A percentile compares a stretch with the other conserved stretches of the same genome.
Conservation (phyloP, 2,797 vertebrate genomes). For the Mormyrus proboscirostris region DNA sequence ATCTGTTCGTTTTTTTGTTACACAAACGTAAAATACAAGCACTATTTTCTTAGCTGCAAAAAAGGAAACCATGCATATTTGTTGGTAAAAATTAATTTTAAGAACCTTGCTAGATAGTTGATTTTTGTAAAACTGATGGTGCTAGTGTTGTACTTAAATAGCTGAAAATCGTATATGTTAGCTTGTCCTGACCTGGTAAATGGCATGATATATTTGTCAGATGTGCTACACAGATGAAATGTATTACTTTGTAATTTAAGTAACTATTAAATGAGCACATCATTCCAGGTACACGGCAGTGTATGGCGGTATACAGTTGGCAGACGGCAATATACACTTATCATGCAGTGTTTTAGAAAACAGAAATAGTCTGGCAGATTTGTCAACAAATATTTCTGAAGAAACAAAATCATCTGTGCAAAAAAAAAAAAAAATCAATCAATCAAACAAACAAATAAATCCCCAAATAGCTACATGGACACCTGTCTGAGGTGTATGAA, state of each 20-base stretch:
- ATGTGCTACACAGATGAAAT: neutral
- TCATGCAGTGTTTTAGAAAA: neutral
- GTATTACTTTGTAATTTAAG: neutral
- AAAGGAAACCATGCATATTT: neutral
- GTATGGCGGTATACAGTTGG: neutral
- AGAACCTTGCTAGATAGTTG: neutral
- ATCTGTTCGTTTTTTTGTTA: neutral
- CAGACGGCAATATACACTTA: neutral
- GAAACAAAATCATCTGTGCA: neutral
- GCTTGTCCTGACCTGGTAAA: neutral
- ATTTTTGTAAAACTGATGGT: neutral
- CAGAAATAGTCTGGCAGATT: neutral
- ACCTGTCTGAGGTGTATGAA: neutral
- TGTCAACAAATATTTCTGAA: neutral
- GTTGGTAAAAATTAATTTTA: neutral
- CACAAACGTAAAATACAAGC: neutral
- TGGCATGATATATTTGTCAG: neutral
- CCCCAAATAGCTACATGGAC: neutral
- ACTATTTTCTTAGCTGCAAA: neutral
- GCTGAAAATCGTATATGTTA: neutral
- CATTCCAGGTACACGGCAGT: neutral
- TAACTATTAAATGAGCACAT: neutral
- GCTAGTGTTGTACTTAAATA: neutral
- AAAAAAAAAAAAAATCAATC: neutral
- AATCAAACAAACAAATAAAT: neutral